Evolutionary conservation across 1,140 invertebrate species (phyloP).

Genomic region (Drosophila pectinifera): DNA sequence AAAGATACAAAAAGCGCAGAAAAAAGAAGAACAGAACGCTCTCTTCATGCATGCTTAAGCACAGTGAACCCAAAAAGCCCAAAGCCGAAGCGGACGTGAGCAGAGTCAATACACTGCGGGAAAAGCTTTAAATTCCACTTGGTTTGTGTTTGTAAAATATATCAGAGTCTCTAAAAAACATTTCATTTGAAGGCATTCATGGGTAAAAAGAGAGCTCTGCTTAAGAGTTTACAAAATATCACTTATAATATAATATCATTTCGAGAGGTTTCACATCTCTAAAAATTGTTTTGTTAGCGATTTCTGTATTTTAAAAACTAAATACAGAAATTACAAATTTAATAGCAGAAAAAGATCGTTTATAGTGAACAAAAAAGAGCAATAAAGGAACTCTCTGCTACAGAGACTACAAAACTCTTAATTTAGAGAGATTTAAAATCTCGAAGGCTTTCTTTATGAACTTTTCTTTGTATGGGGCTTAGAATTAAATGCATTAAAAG

Average conservation of each 20-base stretch:
- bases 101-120: background rate
- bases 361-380: background rate
- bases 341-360: background rate
- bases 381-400: background rate
- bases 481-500: background rate
- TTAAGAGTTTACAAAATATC: background rate
- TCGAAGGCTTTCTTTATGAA: too few species aligned
- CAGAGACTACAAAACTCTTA: background rate
- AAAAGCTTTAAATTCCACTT: background rate
- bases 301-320: background rate
- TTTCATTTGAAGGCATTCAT: too few species aligned
- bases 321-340: too few species aligned
- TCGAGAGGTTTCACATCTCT: background rate
- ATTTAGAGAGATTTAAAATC: background rate
- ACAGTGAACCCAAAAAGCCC: slow-evolving; percentile 31
- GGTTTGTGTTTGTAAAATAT: background rate
- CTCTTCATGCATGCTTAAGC: slow-evolving; percentile 74
- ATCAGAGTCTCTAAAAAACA: too few species aligned
- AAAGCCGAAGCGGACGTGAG: slow-evolving; percentile 19
- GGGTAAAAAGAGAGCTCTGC: background rate
- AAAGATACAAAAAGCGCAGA: slow-evolving; percentile 17
- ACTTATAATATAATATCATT: too few species aligned
- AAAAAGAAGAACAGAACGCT: slow-evolving; percentile 44
- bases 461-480: background rate
- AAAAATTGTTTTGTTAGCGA: too few species aligned